Percentiles rank a stretch among this genome's conserved stretches.
Evolutionary conservation across 2,113 vertebrate genomes (phyloP).

Genomic region (Zosterops japonicus): DNA sequence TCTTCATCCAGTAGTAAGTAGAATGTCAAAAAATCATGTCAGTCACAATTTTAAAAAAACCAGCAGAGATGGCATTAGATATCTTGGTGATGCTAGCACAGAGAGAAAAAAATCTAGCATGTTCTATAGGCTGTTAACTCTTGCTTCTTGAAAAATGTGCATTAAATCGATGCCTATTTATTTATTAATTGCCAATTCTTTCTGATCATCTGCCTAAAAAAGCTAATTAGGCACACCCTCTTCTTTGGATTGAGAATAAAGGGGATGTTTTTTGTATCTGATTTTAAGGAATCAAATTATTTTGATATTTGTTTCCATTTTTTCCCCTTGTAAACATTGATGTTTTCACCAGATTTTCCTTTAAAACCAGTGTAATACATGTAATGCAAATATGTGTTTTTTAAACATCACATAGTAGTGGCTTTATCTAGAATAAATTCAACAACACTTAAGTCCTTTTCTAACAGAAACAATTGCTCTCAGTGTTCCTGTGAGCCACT

Average conservation of each 20-base stretch:
- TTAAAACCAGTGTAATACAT: not conserved
- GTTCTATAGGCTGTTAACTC: not conserved
- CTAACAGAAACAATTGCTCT: not conserved
- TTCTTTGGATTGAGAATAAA: conserved; percentile 16
- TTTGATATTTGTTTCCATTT: not conserved
- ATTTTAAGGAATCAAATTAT: not conserved
- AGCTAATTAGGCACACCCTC: conserved; percentile 3
- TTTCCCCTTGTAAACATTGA: not conserved
- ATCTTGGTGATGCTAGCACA: not conserved
- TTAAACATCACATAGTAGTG: not conserved
- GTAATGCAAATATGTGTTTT: not conserved
- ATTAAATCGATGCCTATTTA: conserved; percentile 19
- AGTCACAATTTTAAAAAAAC: conserved; percentile 26
- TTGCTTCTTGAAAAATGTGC: not conserved
- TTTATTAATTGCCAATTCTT: conserved; percentile 35
- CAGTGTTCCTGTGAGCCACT: not conserved
- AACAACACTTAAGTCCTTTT: not conserved
- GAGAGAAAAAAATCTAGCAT: not conserved
- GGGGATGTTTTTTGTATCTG: not conserved
- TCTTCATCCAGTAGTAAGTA: conserved; percentile 74
- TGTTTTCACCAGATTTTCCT: not conserved
- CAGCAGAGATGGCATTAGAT: conserved; percentile 19
- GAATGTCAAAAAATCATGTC: conserved; percentile 76
- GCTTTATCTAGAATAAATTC: not conserved
- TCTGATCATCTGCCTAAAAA: conserved; percentile 43